Evolutionary conservation across 53 echinoderm and acorn worm genomes (phyloP).

Genomic region (Holothuria scabra): DNA sequence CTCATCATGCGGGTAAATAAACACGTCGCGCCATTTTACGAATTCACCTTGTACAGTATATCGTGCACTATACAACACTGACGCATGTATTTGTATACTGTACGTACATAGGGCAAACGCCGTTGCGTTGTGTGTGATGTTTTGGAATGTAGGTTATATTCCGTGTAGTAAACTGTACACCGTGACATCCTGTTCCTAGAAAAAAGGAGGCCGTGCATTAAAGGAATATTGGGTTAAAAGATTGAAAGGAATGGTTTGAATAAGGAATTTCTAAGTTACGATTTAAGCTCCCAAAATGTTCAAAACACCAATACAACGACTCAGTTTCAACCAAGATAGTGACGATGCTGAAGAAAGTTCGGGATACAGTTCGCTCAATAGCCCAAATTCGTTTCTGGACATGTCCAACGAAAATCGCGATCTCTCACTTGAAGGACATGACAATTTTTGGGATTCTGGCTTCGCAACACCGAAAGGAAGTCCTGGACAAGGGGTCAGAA

Average conservation of each 20-base stretch:
- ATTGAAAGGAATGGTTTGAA: too few species aligned
- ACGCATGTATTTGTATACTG: too few species aligned
- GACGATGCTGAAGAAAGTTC: constrained; percentile 72
- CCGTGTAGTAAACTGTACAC: too few species aligned
- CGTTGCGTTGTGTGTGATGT: too few species aligned
- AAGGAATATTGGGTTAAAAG: too few species aligned
- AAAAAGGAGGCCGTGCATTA: too few species aligned
- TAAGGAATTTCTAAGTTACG: too few species aligned
- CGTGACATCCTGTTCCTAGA: too few species aligned
- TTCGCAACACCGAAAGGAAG: constrained; percentile 89
- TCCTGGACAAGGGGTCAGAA: constrained; percentile 49
- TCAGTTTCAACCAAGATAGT: constrained; percentile 79
- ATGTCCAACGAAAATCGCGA: constrained; percentile 54
- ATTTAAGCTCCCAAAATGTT: neutral
- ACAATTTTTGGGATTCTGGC: constrained; percentile 82
- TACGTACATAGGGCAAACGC: too few species aligned
- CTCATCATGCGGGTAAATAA: constrained; percentile 10
- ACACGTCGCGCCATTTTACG: constrained; percentile 33
- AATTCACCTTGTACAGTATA: neutral
- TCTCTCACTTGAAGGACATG: constrained; percentile 54
- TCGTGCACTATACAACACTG: too few species aligned
- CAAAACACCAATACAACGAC: constrained; percentile 74
- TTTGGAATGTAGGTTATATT: too few species aligned
- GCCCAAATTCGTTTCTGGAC: constrained; percentile 64
- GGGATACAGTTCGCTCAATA: constrained; percentile 55